Percentiles rank a stretch among this genome's conserved stretches.
phyloP scores from a whole-genome alignment of 2,797 vertebrate species.

The Calcarius lapponicus region DNA sequence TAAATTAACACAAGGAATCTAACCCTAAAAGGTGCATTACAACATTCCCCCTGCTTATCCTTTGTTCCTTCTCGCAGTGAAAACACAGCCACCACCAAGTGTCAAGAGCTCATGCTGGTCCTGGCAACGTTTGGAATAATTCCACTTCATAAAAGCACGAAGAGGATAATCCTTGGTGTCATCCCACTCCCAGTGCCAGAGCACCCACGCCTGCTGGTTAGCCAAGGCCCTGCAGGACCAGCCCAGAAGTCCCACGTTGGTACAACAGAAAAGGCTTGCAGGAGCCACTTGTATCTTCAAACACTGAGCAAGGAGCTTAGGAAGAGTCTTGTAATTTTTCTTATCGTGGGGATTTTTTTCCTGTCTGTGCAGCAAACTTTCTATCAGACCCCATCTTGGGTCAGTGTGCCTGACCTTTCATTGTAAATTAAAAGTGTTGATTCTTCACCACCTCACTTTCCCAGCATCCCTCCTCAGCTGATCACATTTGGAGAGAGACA shows the following conservation, averaged over 20 bases:
- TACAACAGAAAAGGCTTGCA: neutral
- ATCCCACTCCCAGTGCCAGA: neutral
- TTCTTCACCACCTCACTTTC: neutral
- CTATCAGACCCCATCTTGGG: neutral
- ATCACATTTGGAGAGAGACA: neutral
- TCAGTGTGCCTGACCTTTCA: neutral
- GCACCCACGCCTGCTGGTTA: neutral
- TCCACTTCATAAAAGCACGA: neutral
- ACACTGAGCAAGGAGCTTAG: neutral
- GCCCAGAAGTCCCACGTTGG: rapidly evolving
- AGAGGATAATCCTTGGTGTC: neutral
- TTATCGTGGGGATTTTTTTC: neutral
- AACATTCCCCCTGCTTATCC: neutral
- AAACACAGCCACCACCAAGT: neutral
- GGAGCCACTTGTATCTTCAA: neutral
- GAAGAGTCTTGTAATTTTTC: neutral
- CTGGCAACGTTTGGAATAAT: neutral
- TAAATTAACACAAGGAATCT: neutral
- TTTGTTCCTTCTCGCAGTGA: neutral
- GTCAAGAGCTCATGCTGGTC: neutral
- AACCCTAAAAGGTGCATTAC: neutral
- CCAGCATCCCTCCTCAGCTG: neutral
- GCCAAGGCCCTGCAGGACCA: neutral
- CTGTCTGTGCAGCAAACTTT: neutral
- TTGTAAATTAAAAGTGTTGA: neutral